A percentile compares a stretch with the other conserved stretches of the same genome.
Conservation (phyloP, 2,113 vertebrate genomes). For the Dolichallabes microphthalmus region DNA sequence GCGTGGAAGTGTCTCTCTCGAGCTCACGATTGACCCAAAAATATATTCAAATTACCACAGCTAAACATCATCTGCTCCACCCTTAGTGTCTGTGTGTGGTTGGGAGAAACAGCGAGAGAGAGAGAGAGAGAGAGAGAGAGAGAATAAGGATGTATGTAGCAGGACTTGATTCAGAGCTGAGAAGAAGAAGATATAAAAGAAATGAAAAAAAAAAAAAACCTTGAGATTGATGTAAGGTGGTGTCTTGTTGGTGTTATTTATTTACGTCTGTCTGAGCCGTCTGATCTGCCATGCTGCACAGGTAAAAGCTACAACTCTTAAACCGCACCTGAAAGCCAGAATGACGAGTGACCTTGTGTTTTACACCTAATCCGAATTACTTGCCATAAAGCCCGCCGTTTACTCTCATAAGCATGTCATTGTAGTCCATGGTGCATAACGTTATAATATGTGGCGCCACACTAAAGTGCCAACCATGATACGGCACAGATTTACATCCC, state of each 20-base stretch:
- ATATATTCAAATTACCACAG: conserved; percentile 77
- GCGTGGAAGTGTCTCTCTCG: conserved; percentile 68
- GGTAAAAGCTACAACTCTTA: conserved; percentile 19
- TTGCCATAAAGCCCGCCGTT: conserved; percentile 21
- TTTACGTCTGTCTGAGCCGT: conserved; percentile 13
- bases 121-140: not conserved
- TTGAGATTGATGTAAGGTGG: conserved; percentile 32
- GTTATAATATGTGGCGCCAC: not conserved
- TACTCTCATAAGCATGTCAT: conserved; percentile 37
- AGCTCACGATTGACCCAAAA: conserved; percentile 72
- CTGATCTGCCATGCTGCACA: conserved; percentile 15
- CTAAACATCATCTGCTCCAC: conserved; percentile 68
- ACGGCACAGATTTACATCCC: conserved; percentile 36
- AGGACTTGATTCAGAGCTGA: conserved; percentile 13
- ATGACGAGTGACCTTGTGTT: conserved; percentile 40
- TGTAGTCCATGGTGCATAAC: conserved; percentile 5
- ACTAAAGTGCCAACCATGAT: not conserved
- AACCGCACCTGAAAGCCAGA: conserved; percentile 6
- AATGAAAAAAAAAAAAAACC: not conserved
- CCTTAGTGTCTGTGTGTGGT: conserved; percentile 49
- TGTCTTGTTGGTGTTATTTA: conserved; percentile 21
- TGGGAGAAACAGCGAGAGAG: conserved; percentile 4
- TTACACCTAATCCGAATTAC: conserved; percentile 20
- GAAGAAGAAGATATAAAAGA: not conserved
- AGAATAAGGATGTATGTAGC: not conserved